phyloP scores from a whole-genome alignment of 2,797 vertebrate genomes.

The Manis pentadactyla region DNA sequence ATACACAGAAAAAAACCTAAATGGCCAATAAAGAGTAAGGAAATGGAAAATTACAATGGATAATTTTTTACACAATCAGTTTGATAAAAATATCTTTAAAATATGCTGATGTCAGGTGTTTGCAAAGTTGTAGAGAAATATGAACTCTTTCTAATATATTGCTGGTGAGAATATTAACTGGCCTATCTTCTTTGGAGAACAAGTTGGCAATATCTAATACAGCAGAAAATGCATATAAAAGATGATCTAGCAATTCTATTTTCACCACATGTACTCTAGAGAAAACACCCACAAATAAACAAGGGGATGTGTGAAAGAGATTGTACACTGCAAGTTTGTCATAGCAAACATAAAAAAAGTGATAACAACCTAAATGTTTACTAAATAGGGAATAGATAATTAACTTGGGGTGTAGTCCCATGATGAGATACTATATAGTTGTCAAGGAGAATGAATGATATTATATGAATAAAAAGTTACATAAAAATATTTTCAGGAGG shows the following conservation, averaged over 20 bases:
- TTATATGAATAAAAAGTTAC: not conserved
- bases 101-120: not conserved
- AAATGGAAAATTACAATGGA: not conserved
- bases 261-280: not conserved
- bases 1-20: not conserved
- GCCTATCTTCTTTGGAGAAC: not conserved
- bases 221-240: not conserved
- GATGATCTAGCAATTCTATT: not conserved
- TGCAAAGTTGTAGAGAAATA: not conserved
- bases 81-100: not conserved
- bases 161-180: not conserved
- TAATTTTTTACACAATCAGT: not conserved
- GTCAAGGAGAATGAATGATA: not conserved
- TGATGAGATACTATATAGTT: not conserved
- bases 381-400: not conserved
- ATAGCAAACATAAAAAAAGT: not conserved
- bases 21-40: not conserved
- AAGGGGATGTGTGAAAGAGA: not conserved
- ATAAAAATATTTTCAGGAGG: slow-evolving; percentile 4
- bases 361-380: not conserved
- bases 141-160: not conserved
- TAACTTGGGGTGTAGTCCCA: not conserved
- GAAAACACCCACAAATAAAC: not conserved
- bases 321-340: not conserved
- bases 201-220: not conserved